These are phyloP conservation scores for Hydrochoerus hydrochaeris DNA, from an alignment of 2,113 vertebrate species.

Conservation along the genomic window DNA sequence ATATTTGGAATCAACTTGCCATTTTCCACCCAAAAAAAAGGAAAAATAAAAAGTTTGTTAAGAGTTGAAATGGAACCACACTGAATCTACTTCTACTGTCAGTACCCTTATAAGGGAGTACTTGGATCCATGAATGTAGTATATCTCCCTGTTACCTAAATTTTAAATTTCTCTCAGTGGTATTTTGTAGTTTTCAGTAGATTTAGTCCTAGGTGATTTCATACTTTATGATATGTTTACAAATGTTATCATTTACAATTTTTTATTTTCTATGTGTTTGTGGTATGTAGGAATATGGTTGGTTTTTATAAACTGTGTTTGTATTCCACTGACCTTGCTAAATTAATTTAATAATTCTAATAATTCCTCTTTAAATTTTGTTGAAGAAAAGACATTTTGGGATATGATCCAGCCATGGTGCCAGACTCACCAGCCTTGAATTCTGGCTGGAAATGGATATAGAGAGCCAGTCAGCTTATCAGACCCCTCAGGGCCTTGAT, in stretches of 20 bases:
- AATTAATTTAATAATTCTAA: not conserved
- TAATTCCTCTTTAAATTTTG: conserved; percentile 25
- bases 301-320: not conserved
- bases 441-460: not conserved
- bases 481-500: not conserved
- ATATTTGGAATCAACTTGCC: not conserved
- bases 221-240: not conserved
- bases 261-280: not conserved
- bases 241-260: not conserved
- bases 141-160: not conserved
- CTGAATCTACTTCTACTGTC: not conserved
- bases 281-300: not conserved
- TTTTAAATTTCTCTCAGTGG: not conserved
- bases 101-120: not conserved
- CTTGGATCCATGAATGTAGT: not conserved
- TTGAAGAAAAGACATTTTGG: not conserved
- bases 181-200: not conserved
- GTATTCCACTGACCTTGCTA: not conserved
- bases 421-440: not conserved
- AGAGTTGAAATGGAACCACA: not conserved
- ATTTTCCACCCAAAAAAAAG: not conserved
- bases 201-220: conserved; percentile 7
- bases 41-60: not conserved
- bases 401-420: not conserved
- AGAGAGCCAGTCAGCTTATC: no score